Conservation (phyloP, 2,888 invertebrate genomes). For the Rugalucina vietnamica region DNA sequence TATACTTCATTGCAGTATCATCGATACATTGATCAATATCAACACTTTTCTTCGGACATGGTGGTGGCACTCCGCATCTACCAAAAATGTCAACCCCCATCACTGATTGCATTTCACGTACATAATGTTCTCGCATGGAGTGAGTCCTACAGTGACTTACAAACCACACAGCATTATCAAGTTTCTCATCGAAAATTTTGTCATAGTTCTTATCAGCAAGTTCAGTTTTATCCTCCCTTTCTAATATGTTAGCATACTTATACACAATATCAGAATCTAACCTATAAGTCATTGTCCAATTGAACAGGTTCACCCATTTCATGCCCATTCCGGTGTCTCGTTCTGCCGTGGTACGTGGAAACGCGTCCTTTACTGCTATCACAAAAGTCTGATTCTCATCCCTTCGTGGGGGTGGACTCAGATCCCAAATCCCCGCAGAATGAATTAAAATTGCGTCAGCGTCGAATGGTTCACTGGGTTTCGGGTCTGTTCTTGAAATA, state of each 20-base stretch:
- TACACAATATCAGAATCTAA: no score
- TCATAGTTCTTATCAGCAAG: no score
- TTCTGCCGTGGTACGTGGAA: no score
- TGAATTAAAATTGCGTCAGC: constrained; percentile 30
- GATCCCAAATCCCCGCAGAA: neutral
- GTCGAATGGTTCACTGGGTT: neutral
- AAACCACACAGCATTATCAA: constrained; percentile 39
- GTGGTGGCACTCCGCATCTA: constrained; percentile 5
- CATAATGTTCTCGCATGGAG: constrained; percentile 39
- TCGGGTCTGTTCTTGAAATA: neutral
- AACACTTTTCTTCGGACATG: neutral
- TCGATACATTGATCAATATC: constrained; percentile 7
- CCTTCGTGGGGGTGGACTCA: neutral
- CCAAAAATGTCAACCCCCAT: constrained; percentile 50
- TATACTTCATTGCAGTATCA: constrained; percentile 20
- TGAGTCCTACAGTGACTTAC: constrained; percentile 53
- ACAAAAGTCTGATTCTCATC: constrained; percentile 23
- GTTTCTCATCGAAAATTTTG: no score
- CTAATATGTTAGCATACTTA: no score
- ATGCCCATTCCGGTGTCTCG: no score
- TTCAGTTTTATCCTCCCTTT: no score
- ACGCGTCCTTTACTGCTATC: constrained; percentile 22
- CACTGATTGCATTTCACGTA: constrained; percentile 27
- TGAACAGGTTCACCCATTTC: no score
- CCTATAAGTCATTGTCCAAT: no score